phyloP scores from a whole-genome alignment of 2,888 invertebrate genomes.

The Malachius bipustulatus region DNA sequence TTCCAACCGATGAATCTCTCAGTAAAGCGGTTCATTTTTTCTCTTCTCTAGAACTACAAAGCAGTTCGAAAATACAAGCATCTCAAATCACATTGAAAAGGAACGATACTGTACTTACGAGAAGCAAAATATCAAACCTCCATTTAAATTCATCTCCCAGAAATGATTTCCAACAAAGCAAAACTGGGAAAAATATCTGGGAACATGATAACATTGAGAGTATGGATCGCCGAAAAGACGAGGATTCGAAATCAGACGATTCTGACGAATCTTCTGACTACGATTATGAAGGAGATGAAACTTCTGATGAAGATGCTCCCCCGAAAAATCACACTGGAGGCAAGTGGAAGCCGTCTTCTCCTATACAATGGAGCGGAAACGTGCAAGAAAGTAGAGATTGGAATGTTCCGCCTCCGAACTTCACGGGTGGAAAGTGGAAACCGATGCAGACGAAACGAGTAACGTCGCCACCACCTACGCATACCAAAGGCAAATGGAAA shows the following conservation, averaged over 20 bases:
- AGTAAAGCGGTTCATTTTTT: slow-evolving; percentile 78
- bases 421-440: slow-evolving; percentile 55
- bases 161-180: slow-evolving; percentile 23
- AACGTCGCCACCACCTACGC: slow-evolving; percentile 20
- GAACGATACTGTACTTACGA: slow-evolving; percentile 35
- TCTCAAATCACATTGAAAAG: slow-evolving; percentile 37
- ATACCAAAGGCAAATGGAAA: slow-evolving; percentile 45
- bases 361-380: slow-evolving; percentile 30
- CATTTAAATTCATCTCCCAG: slow-evolving; percentile 25
- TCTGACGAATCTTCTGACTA: slow-evolving; percentile 34
- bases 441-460: slow-evolving; percentile 25
- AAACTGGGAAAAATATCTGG: slow-evolving; percentile 47
- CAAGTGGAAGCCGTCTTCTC: slow-evolving; percentile 61
- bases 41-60: slow-evolving; percentile 67
- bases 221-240: slow-evolving; percentile 46
- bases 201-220: slow-evolving; percentile 52
- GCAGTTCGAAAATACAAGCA: slow-evolving; percentile 50
- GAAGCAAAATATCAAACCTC: slow-evolving; percentile 37
- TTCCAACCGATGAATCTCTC: slow-evolving; percentile 42
- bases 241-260: slow-evolving; percentile 32
- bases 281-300: slow-evolving; percentile 30
- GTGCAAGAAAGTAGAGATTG: slow-evolving; percentile 36
- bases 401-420: slow-evolving; percentile 44
- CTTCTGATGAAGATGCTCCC: slow-evolving; percentile 38
- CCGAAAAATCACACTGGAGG: slow-evolving; percentile 49